Base-by-base conservation (phyloP, 1,140 invertebrate genomes). In the Eupristina koningsbergeri region DNA sequence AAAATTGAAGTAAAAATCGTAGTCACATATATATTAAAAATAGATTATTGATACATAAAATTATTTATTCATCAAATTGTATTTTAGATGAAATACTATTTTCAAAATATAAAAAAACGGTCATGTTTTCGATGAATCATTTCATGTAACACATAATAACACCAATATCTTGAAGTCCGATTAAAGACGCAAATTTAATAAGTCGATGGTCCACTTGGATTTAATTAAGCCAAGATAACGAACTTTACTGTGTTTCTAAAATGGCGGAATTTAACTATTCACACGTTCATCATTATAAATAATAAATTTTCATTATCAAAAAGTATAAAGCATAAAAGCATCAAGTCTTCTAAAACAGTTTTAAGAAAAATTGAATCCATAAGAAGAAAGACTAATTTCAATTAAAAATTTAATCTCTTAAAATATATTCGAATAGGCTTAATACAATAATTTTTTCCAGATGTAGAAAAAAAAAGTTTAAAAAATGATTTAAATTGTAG, bases 201-300 rank as follows among this genome's bases (percentile, higher is more conserved):
- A 45, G n/a, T 63, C 71, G 71, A 81, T 64, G 53, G 58, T 58
- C 45, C 17, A 81, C 39, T 75, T 45, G 39, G 36, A 39, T 81
- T 75, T 81, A 81, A 81, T 75, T 74, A 74, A 75, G 58, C 6
- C 22, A 58, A 75, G 58, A 75, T 75, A 75, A 75, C 34, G 71
- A 63, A 39, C 22, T 45, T 74, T 15, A 26, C 26, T 26, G 53
- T 9, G 22, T 58, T 58, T 19, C 53, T 58, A 26, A 58, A 58
- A 58, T 9, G 53, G 22, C 26, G 53, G 22, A 58, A 58, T 58
- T 58, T 5, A 58, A 58, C 26, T 58, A 26, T 58, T 58, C 26
- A 26, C 22, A 58, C 22, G 22, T 26, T 58, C 22, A 2, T 26
- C 53, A 9, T 58, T 22, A 9, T 58, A 3, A 26, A 26, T 45